A percentile compares a stretch with the other conserved stretches of the same genome.
These are phyloP conservation scores for Nemoura dubitans DNA, from an alignment of 2,888 invertebrate species.

Conservation along the genomic window DNA sequence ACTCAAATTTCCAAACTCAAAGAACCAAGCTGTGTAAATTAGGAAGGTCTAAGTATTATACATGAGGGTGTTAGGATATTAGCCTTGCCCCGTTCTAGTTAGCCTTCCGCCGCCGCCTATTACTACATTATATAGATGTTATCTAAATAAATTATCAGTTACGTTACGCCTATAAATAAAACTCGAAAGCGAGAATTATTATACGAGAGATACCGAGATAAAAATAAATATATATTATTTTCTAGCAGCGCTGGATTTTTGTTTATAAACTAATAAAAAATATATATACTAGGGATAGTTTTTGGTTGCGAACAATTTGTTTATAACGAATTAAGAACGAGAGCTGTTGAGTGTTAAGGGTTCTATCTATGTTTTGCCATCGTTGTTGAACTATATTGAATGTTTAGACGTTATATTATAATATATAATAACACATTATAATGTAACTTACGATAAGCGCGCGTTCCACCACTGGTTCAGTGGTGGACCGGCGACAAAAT, in stretches of 20 bases:
- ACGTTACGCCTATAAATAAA: not conserved
- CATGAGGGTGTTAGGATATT: not conserved
- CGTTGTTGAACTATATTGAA: slow-evolving; percentile 12
- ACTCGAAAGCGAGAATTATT: not conserved
- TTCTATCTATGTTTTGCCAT: not conserved
- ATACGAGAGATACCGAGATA: not conserved
- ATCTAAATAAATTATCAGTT: not conserved
- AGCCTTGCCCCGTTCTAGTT: not conserved
- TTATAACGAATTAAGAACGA: not conserved
- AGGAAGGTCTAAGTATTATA: not conserved
- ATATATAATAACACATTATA: not conserved
- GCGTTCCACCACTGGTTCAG: not conserved
- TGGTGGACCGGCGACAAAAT: not conserved
- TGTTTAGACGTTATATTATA: not conserved
- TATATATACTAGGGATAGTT: not conserved
- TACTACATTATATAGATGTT: not conserved
- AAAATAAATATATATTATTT: not conserved
- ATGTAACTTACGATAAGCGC: not conserved
- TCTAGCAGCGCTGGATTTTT: not conserved
- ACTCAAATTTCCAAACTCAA: not conserved
- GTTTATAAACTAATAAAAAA: not conserved
- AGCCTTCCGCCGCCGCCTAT: not conserved
- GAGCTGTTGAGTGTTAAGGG: not conserved
- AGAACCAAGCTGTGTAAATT: not conserved
- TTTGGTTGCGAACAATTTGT: not conserved